Evolutionary conservation across 1,140 invertebrate species (phyloP).

Genomic region (Rhopalosiphum maidis): DNA sequence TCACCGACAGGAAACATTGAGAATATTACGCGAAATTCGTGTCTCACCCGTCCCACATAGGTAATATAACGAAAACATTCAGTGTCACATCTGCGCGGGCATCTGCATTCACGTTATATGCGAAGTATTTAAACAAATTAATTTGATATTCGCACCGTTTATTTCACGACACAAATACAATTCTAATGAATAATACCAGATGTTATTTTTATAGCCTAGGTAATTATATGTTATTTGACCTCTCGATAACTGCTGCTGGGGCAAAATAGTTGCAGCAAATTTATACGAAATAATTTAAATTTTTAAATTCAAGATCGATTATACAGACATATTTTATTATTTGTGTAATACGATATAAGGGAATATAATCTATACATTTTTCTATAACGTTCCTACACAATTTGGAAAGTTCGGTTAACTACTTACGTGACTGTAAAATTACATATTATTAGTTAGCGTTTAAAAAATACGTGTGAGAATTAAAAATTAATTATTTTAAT

Average conservation of each 20-base stretch:
- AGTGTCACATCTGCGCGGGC: neutral
- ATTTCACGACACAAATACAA: neutral
- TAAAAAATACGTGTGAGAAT: neutral
- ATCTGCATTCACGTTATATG: neutral
- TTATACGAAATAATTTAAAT: neutral
- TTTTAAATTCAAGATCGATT: neutral
- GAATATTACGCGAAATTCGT: neutral
- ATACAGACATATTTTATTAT: neutral
- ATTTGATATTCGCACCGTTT: neutral
- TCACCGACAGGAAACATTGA: neutral
- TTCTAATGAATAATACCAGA: neutral
- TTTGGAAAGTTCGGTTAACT: neutral
- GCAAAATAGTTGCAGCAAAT: neutral
- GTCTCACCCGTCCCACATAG: neutral
- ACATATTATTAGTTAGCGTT: neutral
- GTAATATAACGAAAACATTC: neutral
- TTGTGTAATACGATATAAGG: neutral
- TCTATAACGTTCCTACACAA: neutral
- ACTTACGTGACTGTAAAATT: neutral
- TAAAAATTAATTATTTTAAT: conserved; percentile 14
- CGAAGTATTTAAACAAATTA: neutral
- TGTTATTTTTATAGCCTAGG: neutral
- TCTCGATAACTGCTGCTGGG: neutral
- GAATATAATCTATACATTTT: neutral
- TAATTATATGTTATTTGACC: neutral